phyloP scores from a whole-genome alignment of 2,113 vertebrate species.

The Tragelaphus buxtoni region DNA sequence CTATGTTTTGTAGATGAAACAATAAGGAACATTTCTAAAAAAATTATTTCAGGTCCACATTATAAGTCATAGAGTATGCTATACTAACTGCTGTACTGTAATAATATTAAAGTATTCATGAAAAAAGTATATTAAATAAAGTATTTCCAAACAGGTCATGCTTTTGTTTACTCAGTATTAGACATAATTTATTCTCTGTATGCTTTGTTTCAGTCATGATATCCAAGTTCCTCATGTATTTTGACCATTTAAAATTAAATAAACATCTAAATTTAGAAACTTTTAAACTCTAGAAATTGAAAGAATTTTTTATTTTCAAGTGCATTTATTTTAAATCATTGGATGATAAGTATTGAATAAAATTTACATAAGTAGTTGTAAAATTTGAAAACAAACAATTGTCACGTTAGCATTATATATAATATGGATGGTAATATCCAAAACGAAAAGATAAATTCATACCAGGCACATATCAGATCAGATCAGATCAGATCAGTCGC shows the following conservation, averaged over 20 bases:
- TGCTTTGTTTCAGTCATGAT: background rate
- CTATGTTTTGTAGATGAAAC: background rate
- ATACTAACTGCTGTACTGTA: background rate
- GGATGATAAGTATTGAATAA: background rate
- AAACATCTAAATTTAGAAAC: background rate
- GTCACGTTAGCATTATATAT: background rate
- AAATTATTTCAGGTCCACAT: background rate
- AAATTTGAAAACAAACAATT: background rate
- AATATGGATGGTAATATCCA: background rate
- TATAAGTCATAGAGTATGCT: background rate
- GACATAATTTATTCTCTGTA: background rate
- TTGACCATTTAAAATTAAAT: background rate
- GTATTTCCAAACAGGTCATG: background rate
- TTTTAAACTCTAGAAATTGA: background rate
- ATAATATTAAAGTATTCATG: background rate
- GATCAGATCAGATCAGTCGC: too few relatives aligned
- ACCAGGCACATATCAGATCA: too few relatives aligned
- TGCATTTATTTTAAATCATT: background rate
- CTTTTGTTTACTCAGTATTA: background rate
- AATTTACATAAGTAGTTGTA: background rate
- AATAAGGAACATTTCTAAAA: conserved; percentile 18
- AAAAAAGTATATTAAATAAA: background rate
- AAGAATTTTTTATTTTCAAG: background rate
- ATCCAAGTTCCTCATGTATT: background rate
- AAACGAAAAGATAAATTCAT: background rate